Conservation (phyloP, 2,113 vertebrate species). For the Calonectris borealis region DNA sequence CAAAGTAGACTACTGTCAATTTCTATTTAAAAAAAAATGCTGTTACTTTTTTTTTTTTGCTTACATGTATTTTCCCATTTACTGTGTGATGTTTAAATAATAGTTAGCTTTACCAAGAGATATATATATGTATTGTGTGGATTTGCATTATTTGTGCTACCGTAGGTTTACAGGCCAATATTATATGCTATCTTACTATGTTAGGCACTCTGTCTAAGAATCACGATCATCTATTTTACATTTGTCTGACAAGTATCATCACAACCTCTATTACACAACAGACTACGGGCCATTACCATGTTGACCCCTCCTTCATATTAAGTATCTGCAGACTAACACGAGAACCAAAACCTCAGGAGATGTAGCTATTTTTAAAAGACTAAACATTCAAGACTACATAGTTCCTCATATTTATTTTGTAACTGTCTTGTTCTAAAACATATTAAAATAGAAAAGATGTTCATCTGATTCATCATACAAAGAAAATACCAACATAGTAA, state of each 20-base stretch:
- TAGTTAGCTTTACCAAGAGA: not conserved
- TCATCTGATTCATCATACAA: conserved; percentile 76
- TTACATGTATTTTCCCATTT: not conserved
- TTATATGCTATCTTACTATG: no score
- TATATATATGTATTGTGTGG: not conserved
- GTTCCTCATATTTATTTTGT: conserved; percentile 76
- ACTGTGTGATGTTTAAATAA: not conserved
- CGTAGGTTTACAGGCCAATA: not conserved
- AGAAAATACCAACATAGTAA: conserved; percentile 80
- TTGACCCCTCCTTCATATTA: not conserved
- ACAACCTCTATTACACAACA: not conserved
- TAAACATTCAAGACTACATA: conserved; percentile 27
- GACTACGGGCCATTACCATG: not conserved
- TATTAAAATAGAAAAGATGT: conserved; percentile 84
- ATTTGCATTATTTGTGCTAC: not conserved
- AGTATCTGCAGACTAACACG: not conserved
- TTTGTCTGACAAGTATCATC: not conserved
- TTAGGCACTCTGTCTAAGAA: not conserved
- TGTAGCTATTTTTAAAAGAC: conserved; percentile 32
- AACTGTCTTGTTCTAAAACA: conserved; percentile 75
- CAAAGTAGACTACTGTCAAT: not conserved
- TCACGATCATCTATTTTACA: not conserved
- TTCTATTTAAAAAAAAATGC: not conserved
- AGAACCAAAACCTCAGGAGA: not conserved
- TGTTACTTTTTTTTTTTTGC: not conserved